A percentile compares a stretch with the other conserved stretches of the same genome.
These are phyloP conservation scores for Saccostrea glomerata DNA, from an alignment of 1,140 invertebrate genomes.

Conservation along the genomic window DNA sequence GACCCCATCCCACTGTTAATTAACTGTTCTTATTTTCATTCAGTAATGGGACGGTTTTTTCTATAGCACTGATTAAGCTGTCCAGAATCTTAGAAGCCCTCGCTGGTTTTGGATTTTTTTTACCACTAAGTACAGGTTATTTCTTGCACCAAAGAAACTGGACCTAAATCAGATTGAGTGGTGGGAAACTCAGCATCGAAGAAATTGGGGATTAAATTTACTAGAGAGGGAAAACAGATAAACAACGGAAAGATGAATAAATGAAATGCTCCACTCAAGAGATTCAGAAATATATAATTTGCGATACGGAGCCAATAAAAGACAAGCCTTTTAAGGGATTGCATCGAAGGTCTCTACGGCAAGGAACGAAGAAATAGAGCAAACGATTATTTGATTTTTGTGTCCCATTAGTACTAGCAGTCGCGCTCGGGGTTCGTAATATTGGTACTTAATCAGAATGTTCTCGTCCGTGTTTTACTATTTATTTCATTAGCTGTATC, in stretches of 20 bases:
- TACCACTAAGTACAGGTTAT: too few relatives aligned
- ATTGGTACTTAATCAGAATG: not conserved
- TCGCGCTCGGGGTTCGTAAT: not conserved
- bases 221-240: not conserved
- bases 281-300: not conserved
- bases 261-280: not conserved
- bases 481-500: not conserved
- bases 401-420: not conserved
- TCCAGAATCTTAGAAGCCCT: too few relatives aligned
- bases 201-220: not conserved
- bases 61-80: too few relatives aligned
- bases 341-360: not conserved
- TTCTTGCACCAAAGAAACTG: not conserved
- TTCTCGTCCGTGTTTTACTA: not conserved
- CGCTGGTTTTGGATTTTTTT: too few relatives aligned
- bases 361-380: not conserved
- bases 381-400: not conserved
- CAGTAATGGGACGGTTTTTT: not conserved
- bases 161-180: not conserved
- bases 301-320: conserved; percentile 2
- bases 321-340: not conserved
- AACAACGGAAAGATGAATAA: not conserved
- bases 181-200: not conserved
- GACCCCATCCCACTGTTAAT: too few relatives aligned
- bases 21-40: not conserved